Evolutionary conservation across 2,113 vertebrate species (phyloP), one percentile per base, ranked within the genome.

Genomic region (Verasper variegatus): DNA sequence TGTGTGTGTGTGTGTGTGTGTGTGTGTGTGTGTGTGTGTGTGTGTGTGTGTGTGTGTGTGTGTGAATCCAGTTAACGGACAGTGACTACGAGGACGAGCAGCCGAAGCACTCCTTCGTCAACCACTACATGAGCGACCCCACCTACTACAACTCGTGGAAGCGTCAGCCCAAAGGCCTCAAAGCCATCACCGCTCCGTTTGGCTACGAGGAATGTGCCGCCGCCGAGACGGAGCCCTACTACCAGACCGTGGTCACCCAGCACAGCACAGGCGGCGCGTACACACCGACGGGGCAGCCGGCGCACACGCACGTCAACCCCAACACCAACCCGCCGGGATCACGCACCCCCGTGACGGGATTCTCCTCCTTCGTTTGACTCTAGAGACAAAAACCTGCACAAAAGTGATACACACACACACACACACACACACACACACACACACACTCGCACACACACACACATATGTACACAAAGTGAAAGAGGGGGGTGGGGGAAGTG

Each of bases 101-200:
- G 68, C 96, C 96, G 20, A 97, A 97, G 73, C 97, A 98, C 89
- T 99, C 97, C n/a, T 99, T 99, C 0, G 97, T 99, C 84, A 99
- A 98, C 95, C 97, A 99, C 60, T 99, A 99, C 92, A 97, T 99
- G 97, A 99, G 97, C 3, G 97, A 99, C 92, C 97, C 97, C 69
- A 97, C 96, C 10, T 99, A 99, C 94, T 98, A 95, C 93, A 97
- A 96, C 92, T 98, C 97, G 0, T 99, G 97, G 98, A 98, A 98
- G 89, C 93, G 97, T 69, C 95, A 97, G 90, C 95, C 96, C 82
- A 97, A 96, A 56, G 95, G 95, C 58, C 89, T 96, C 42, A 95
- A 96, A 82, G 86, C 71, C 4, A 77, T 94, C 0, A 26, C 64
- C 26, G 2, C 92, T 0, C 87, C 96, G 0, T 97, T 96, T 35